A percentile compares a stretch with the other conserved stretches of the same genome.
Conservation (phyloP, 2,888 invertebrate genomes). For the Andrena trimmerana region DNA sequence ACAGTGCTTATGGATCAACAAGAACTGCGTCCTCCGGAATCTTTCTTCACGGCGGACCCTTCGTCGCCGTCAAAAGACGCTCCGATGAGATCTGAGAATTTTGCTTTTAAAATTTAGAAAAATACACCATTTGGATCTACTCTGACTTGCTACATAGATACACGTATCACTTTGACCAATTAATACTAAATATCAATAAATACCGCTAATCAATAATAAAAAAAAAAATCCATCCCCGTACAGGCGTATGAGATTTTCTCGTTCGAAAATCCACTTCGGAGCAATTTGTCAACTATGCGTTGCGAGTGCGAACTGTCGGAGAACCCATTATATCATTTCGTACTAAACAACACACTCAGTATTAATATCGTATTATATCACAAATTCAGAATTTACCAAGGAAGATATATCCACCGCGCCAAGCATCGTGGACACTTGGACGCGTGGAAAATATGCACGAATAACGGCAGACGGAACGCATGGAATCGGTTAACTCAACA, state of each 20-base stretch:
- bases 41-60: constrained; percentile 14
- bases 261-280: constrained; percentile 49
- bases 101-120: constrained; percentile 77
- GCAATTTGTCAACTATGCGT: constrained; percentile 51
- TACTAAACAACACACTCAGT: constrained; percentile 58
- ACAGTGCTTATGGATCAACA: constrained; percentile 57
- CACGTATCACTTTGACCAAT: constrained; percentile 79
- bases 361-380: constrained; percentile 73
- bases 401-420: constrained; percentile 61
- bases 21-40: constrained; percentile 42
- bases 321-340: constrained; percentile 58
- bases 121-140: constrained; percentile 76
- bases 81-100: constrained; percentile 63
- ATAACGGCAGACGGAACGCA: constrained; percentile 56
- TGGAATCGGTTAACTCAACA: constrained; percentile 81
- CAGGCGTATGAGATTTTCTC: constrained; percentile 41
- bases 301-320: constrained; percentile 53
- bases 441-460: constrained; percentile 60
- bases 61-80: constrained; percentile 55
- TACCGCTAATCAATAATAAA: constrained; percentile 62
- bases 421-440: constrained; percentile 60
- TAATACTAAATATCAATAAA: constrained; percentile 72
- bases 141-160: constrained; percentile 77
- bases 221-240: constrained; percentile 33
- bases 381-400: constrained; percentile 73